Base-by-base conservation (phyloP, 2,113 vertebrate species). In the Leptobrachium leishanense region DNA sequence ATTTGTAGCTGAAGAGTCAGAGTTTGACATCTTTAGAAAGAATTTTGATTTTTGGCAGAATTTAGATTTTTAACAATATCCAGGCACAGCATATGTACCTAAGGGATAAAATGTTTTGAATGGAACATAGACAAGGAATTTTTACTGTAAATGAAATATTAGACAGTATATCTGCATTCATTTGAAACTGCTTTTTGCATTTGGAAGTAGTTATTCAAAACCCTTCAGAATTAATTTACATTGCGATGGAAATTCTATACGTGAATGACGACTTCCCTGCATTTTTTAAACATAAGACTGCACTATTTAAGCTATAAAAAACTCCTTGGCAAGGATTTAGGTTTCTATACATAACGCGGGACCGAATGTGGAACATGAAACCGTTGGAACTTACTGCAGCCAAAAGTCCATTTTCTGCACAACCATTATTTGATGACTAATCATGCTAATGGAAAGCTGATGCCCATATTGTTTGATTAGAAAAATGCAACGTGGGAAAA, bases 201-300 rank as follows among this genome's bases (percentile, higher is more conserved):
- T 57, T 57, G 55, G 1, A 59, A 59, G 55, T 12, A 59, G 55
- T 59, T 59, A 59, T 59, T 11, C 9, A 59, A 59, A 59, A 15
- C 55, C 55, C 55, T 12, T 59, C 4, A 8, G 46, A 50, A 50
- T 50, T 50, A 50, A 50, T 59, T 15, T 59, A 15, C 55, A 57
- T 57, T 3, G 13, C 13, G 2, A 59, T 3, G 10, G 55, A 13
- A 59, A 59, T 12, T 59, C 10, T 59, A 59, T 1, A 59, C 13
- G 13, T 59, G 11, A 7, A 59, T 59, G 55, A 59, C 8, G 13
- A 13, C 55, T 59, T 12, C 55, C 55, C 55, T 12, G 11, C 2
- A 59, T 59, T 59, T 57, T 53, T 59, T 59, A 59, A 50, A 59
- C 55, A 59, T 11, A 59, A 59, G 13, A 59, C 55, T 59, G 55